These are phyloP conservation scores for Bovichtus variegatus DNA, from an alignment of 2,797 vertebrate species.

Conservation along the genomic window DNA sequence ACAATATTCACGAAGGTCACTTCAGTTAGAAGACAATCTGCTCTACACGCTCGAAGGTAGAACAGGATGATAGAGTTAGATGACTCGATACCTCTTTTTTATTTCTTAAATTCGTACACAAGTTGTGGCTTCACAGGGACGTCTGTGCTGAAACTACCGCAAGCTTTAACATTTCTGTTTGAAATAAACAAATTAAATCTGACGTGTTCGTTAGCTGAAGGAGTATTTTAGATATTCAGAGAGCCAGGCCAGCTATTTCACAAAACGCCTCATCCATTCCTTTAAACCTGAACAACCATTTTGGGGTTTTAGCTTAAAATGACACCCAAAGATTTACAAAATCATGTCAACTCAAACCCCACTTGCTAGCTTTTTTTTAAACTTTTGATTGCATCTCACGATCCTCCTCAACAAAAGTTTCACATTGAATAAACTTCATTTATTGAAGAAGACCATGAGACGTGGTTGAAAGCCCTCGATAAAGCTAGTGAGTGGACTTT, in stretches of 20 bases:
- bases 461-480: not conserved
- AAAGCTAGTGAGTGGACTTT: too few species aligned
- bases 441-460: not conserved
- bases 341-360: not conserved
- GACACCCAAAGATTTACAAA: not conserved
- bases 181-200: not conserved
- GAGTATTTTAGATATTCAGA: not conserved
- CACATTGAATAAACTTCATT: not conserved
- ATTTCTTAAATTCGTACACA: not conserved
- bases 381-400: not conserved
- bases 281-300: not conserved
- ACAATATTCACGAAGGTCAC: slow-evolving; percentile 2
- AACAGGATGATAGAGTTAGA: not conserved
- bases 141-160: not conserved
- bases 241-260: not conserved
- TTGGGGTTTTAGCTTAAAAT: not conserved
- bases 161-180: not conserved
- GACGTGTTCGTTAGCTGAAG: not conserved
- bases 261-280: not conserved
- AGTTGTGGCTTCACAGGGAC: not conserved
- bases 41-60: not conserved
- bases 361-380: not conserved
- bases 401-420: not conserved
- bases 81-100: not conserved
- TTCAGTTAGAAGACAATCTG: not conserved